Evolutionary conservation across 2,113 vertebrate genomes (phyloP), one percentile per base, ranked within the genome.

Genomic region (Tursiops truncatus): DNA sequence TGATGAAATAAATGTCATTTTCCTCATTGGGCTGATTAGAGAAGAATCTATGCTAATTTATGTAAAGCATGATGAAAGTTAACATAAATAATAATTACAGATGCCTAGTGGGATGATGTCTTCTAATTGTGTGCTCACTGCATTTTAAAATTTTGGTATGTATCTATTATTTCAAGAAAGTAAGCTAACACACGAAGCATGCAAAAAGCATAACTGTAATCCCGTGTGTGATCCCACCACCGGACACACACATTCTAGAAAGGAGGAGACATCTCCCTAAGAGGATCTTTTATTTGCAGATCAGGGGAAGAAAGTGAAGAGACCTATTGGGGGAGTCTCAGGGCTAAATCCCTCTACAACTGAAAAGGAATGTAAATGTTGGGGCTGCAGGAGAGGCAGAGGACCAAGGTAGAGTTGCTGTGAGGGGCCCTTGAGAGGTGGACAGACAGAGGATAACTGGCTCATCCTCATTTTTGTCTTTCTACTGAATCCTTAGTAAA

Each of bases 11-110:
- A 74, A 80, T 14, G 53, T 83, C 47, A 44, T 56, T 93, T 79
- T 85, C 38, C 8, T 92, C 73, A 26, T 44, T 83, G 31, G 17
- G 6, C 36, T 47, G 26, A 74, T 91, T 63, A 88, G 71, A 94
- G 68, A 90, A 86, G 62, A 79, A 47, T 62, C 80, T 62, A 81
- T 95, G 80, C 36, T 96, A 47, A 65, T 74, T 89, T 26, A 62
- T 76, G 36, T 76, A 41, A 93, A 68, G 18, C 58, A 76, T 89
- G 67, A 80, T 77, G 47, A 84, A 97, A 94, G 18, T 79, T 38
- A 68, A 77, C 44, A 58, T 73, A 36, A 84, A 44, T 77, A 85
- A 90, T 77, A 74, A 83, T 89, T 23, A 67, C 6, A 90, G 25
- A 77, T 71, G 28, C 8, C n/a, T 20, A 38, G 18, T 12, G 7